These are phyloP conservation scores for Sinocyclocheilus rhinocerous DNA, from an alignment of 2,113 vertebrate genomes.

Conservation along the genomic window DNA sequence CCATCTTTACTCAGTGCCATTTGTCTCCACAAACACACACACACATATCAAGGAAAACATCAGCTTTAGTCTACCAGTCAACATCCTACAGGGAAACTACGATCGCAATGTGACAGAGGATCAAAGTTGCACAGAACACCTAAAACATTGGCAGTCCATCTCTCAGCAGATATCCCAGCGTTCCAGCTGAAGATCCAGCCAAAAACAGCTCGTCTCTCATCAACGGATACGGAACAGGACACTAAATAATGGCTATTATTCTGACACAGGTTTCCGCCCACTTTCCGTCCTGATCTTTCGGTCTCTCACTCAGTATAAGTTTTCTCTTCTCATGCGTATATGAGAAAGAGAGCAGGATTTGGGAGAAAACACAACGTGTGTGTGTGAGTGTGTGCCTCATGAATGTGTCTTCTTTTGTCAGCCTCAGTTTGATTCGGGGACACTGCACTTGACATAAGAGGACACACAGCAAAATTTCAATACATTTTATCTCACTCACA, in stretches of 20 bases:
- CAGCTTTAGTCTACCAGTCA: neutral
- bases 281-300: neutral
- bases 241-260: slow-evolving; percentile 23
- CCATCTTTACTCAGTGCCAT: neutral
- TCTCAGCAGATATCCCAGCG: neutral
- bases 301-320: slow-evolving; percentile 5
- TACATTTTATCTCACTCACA: neutral
- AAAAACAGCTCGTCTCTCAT: neutral
- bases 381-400: slow-evolving; percentile 7
- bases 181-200: neutral
- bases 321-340: neutral
- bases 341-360: neutral
- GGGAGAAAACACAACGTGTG: neutral
- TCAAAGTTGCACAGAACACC: neutral
- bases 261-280: neutral
- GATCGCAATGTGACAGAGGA: neutral
- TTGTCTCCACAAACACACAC: neutral
- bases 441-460: slow-evolving; percentile 38
- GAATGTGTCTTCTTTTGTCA: slow-evolving; percentile 35
- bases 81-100: neutral
- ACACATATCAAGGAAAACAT: neutral
- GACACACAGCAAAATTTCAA: slow-evolving; percentile 32
- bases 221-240: neutral
- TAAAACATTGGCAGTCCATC: neutral
- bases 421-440: slow-evolving; percentile 21